Conservation (phyloP, 2,888 invertebrate species). For the Lithophane socia region DNA sequence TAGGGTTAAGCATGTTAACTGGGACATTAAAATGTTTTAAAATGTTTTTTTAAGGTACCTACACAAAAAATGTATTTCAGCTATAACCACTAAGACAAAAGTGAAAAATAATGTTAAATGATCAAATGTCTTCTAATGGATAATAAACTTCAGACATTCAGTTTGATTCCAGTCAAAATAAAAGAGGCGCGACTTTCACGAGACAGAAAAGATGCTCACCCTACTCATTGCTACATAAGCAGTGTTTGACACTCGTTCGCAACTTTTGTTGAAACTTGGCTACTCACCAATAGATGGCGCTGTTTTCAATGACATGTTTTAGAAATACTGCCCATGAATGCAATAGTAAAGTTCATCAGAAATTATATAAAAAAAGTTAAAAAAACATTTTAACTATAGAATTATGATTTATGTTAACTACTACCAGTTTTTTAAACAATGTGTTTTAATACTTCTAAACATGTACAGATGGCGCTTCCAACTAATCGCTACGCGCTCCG, state of each 20-base stretch:
- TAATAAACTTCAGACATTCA: background rate
- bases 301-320: slow-evolving; percentile 32
- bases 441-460: slow-evolving; percentile 19
- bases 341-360: background rate
- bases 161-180: background rate
- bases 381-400: background rate
- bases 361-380: background rate
- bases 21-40: too few relatives aligned
- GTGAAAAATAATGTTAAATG: too few relatives aligned
- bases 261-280: slow-evolving; percentile 48
- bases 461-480: slow-evolving; percentile 42
- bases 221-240: slow-evolving; percentile 12
- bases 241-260: slow-evolving; percentile 8
- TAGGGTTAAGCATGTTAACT: too few relatives aligned
- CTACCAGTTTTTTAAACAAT: slow-evolving; percentile 3
- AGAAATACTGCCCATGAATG: background rate
- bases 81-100: too few relatives aligned
- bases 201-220: slow-evolving; percentile 30
- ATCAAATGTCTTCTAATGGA: background rate
- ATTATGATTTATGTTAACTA: background rate
- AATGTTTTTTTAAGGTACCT: too few relatives aligned
- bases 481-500: background rate
- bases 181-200: background rate
- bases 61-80: too few relatives aligned
- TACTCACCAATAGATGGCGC: slow-evolving; percentile 79